Evolutionary conservation across 1,140 invertebrate species (phyloP).

Genomic region (Mycetomoellerius zeteki): DNA sequence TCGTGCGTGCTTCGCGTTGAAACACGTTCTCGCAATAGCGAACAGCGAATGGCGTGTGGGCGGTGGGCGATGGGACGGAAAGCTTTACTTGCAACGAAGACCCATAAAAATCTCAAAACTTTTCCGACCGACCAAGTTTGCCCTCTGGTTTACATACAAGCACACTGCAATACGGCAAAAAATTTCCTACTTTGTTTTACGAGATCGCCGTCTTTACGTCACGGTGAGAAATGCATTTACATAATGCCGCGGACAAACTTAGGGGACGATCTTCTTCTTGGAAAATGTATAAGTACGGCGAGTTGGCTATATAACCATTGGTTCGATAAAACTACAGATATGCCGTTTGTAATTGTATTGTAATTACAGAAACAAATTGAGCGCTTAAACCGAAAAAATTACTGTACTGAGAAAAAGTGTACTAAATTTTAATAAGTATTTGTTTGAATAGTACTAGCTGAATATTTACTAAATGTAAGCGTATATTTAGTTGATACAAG

Average conservation of each 20-base stretch:
- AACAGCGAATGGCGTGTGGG: background rate
- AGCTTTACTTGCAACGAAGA: slow-evolving; percentile 49
- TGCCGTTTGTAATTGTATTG: background rate
- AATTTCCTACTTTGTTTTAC: slow-evolving; percentile 52
- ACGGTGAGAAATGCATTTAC: slow-evolving; percentile 53
- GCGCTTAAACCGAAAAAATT: background rate
- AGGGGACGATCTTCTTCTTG: slow-evolving; percentile 4
- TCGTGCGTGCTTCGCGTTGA: slow-evolving; percentile 46
- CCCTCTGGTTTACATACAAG: slow-evolving; percentile 55
- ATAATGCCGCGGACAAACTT: slow-evolving; percentile 34
- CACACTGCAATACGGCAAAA: slow-evolving; percentile 29
- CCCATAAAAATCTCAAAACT: slow-evolving; percentile 76
- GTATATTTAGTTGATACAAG: too few relatives aligned
- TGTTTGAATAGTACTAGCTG: too few relatives aligned
- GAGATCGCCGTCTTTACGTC: slow-evolving; percentile 52
- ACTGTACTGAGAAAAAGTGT: too few relatives aligned
- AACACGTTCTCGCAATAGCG: background rate
- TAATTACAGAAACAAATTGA: background rate
- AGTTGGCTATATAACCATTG: background rate
- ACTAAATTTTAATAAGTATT: too few relatives aligned
- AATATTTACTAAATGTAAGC: too few relatives aligned
- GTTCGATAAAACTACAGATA: background rate
- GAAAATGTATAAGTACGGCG: background rate
- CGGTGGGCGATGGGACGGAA: slow-evolving; percentile 9
- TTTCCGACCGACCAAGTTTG: slow-evolving; percentile 64